Evolutionary conservation across 2,113 vertebrate species (phyloP).

Genomic region (Paramisgurnus dabryanus): DNA sequence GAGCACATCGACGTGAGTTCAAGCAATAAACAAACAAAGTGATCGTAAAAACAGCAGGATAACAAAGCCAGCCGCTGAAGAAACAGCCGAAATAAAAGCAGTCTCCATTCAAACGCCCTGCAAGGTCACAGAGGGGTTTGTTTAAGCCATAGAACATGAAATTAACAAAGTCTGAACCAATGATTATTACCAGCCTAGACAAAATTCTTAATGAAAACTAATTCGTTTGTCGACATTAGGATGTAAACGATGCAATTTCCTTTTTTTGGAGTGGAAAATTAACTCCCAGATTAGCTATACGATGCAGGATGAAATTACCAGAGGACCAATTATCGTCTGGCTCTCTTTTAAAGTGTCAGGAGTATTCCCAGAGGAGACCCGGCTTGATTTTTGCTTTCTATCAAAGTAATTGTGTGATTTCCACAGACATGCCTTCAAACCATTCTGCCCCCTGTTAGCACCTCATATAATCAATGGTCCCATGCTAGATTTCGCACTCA

Average conservation of each 20-base stretch:
- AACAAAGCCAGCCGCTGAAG: constrained; percentile 65
- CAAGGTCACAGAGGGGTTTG: constrained; percentile 86
- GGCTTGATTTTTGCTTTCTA: constrained; percentile 70
- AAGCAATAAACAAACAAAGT: constrained; percentile 57
- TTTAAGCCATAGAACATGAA: constrained; percentile 93
- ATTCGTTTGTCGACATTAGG: constrained; percentile 97
- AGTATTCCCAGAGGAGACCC: constrained; percentile 72
- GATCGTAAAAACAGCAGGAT: constrained; percentile 20
- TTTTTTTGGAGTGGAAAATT: constrained; percentile 87
- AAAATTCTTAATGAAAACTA: constrained; percentile 99
- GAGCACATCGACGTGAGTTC: constrained; percentile 95
- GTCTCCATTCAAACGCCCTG: constrained; percentile 83
- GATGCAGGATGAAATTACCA: constrained; percentile 79
- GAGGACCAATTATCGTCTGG: constrained; percentile 78
- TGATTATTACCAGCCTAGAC: constrained; percentile 89
- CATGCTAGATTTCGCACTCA: constrained; percentile 64
- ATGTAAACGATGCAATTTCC: constrained; percentile 94
- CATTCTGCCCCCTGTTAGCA: constrained; percentile 75
- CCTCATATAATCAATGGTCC: constrained; percentile 65
- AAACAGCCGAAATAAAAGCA: constrained; percentile 57
- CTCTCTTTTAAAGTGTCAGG: constrained; percentile 79
- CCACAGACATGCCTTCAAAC: constrained; percentile 74
- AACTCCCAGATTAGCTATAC: constrained; percentile 90
- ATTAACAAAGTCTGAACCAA: constrained; percentile 92
- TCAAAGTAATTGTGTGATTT: constrained; percentile 76